phyloP scores from a whole-genome alignment of 2,113 vertebrate species.

The Narcine bancroftii region DNA sequence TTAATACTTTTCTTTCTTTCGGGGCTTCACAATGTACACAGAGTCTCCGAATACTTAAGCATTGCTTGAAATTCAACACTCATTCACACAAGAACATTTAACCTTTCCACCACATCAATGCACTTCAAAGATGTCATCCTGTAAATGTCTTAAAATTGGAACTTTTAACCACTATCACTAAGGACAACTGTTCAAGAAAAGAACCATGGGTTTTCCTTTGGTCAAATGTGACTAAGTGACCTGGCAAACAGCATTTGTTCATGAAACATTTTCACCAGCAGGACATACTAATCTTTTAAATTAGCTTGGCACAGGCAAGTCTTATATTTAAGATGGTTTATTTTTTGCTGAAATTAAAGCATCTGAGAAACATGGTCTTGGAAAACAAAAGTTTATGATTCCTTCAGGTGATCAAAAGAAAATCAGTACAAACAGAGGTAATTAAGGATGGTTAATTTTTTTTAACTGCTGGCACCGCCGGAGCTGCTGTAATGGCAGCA shows the following conservation, averaged over 20 bases:
- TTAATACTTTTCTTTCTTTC: slow-evolving; percentile 1
- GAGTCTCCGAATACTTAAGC: slow-evolving; percentile 11
- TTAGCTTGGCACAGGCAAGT: not conserved
- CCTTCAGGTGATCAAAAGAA: not conserved
- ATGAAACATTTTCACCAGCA: not conserved
- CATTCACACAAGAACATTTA: not conserved
- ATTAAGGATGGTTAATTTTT: not conserved
- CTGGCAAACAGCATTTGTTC: slow-evolving; percentile 7
- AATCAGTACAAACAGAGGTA: not conserved
- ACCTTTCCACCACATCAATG: not conserved
- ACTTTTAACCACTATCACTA: not conserved
- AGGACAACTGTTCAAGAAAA: not conserved
- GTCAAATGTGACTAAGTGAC: not conserved
- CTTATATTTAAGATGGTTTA: not conserved
- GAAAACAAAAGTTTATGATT: not conserved
- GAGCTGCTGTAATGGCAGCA: no score
- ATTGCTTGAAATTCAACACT: slow-evolving; percentile 15
- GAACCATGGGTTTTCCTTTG: not conserved
- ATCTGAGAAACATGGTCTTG: not conserved
- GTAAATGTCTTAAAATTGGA: slow-evolving; percentile 15
- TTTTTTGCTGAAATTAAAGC: not conserved
- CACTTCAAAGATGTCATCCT: not conserved
- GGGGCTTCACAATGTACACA: slow-evolving; percentile 1
- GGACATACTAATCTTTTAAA: slow-evolving; percentile 22
- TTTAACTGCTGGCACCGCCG: no score